Percentiles rank a stretch among this genome's conserved stretches.
These are phyloP conservation scores for Drosophila longiperda DNA, from an alignment of 2,888 invertebrate genomes.

Conservation along the genomic window DNA sequence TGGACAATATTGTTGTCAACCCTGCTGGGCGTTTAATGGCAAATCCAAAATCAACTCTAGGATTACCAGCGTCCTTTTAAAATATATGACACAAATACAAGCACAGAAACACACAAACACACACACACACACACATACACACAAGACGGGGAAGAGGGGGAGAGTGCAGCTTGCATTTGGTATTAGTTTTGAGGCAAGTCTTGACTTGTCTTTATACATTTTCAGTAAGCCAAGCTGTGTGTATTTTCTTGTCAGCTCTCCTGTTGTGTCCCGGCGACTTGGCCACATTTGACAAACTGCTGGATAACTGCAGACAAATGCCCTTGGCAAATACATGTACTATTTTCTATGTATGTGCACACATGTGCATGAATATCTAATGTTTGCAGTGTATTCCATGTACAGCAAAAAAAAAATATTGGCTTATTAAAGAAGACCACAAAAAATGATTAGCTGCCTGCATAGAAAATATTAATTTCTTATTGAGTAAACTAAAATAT, in stretches of 20 bases:
- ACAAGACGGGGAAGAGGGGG: too few species aligned
- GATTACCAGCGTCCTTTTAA: constrained; percentile 63
- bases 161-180: constrained; percentile 57
- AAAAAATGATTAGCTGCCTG: neutral
- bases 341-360: neutral
- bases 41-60: constrained; percentile 52
- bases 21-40: constrained; percentile 33
- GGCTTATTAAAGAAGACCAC: constrained; percentile 11
- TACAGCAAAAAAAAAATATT: constrained; percentile 33
- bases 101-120: constrained; percentile 1
- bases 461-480: neutral
- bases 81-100: constrained; percentile 49
- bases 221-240: constrained; percentile 29
- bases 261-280: constrained; percentile 38
- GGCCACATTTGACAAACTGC: constrained; percentile 65
- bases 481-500: neutral
- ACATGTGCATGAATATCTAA: neutral
- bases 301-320: constrained; percentile 39
- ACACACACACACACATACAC: too few species aligned
- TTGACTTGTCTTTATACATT: constrained; percentile 49
- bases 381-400: constrained; percentile 15
- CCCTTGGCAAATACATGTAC: constrained; percentile 19
- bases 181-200: constrained; percentile 66
- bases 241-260: constrained; percentile 29
- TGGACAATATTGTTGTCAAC: constrained; percentile 34